These are phyloP conservation scores for Diadema setosum DNA, from an alignment of 35 echinoderm and acorn worm species.

Conservation along the genomic window DNA sequence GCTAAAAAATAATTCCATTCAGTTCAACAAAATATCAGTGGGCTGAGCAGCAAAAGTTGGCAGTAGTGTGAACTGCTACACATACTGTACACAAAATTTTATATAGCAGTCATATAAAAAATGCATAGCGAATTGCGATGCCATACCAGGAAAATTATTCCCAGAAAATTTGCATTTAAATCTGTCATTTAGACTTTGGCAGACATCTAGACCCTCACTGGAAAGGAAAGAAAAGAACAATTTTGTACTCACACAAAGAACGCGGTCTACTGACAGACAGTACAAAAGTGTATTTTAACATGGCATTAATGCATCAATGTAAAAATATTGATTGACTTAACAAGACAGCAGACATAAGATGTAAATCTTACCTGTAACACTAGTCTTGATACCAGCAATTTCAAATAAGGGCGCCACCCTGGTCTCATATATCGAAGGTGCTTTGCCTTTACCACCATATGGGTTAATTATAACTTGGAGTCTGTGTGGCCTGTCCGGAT, in stretches of 20 bases:
- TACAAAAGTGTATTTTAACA: not conserved
- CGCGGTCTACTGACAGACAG: not conserved
- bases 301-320: not conserved
- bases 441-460: constrained; percentile 71
- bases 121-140: too few relatives aligned
- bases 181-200: not conserved
- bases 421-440: constrained; percentile 42
- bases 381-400: constrained; percentile 71
- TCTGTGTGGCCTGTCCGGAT: constrained; percentile 40
- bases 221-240: not conserved
- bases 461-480: constrained; percentile 86
- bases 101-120: too few relatives aligned
- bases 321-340: not conserved
- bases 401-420: constrained; percentile 72
- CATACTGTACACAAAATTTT: too few relatives aligned
- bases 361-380: constrained; percentile 67
- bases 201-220: not conserved
- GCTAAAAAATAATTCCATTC: too few relatives aligned
- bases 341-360: not conserved
- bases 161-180: too few relatives aligned
- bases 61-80: too few relatives aligned
- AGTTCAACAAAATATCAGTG: too few relatives aligned
- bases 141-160: too few relatives aligned
- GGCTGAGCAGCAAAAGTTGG: too few relatives aligned
- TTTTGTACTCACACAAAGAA: not conserved